phyloP scores from a whole-genome alignment of 2,113 vertebrate genomes.

The Pitta sordida region DNA sequence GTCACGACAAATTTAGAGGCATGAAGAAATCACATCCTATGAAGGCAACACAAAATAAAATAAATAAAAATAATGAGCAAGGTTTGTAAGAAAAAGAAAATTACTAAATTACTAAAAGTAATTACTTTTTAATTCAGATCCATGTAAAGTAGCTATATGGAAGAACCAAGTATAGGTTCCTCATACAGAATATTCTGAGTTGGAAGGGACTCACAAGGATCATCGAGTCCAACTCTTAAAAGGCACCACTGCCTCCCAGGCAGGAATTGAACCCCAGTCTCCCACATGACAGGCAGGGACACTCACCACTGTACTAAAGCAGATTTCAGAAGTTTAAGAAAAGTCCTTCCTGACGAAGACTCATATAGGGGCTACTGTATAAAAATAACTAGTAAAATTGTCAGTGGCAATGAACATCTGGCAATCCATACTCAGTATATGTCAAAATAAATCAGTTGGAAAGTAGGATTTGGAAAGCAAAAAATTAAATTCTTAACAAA shows the following conservation, averaged over 20 bases:
- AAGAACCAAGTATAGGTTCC: too few species aligned
- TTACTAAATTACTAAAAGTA: not conserved
- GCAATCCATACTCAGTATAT: not conserved
- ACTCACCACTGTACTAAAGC: too few species aligned
- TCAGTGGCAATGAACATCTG: not conserved
- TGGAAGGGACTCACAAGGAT: too few species aligned
- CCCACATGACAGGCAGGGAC: too few species aligned
- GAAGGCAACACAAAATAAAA: not conserved
- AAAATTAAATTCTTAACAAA: not conserved
- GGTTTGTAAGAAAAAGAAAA: not conserved
- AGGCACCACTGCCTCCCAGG: too few species aligned
- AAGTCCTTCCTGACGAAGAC: not conserved
- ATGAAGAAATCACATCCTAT: not conserved
- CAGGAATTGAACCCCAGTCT: too few species aligned
- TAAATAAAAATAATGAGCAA: not conserved
- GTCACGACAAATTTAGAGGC: not conserved
- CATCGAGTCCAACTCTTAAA: too few species aligned
- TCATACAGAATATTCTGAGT: too few species aligned
- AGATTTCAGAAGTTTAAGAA: too few species aligned
- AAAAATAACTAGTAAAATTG: not conserved
- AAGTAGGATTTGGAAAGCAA: not conserved
- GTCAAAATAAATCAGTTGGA: not conserved
- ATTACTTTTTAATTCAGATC: not conserved
- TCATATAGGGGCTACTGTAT: not conserved
- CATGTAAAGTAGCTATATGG: too few species aligned